These are phyloP conservation scores for Drosophila tripunctata DNA, from an alignment of 2,888 invertebrate genomes.

Conservation along the genomic window DNA sequence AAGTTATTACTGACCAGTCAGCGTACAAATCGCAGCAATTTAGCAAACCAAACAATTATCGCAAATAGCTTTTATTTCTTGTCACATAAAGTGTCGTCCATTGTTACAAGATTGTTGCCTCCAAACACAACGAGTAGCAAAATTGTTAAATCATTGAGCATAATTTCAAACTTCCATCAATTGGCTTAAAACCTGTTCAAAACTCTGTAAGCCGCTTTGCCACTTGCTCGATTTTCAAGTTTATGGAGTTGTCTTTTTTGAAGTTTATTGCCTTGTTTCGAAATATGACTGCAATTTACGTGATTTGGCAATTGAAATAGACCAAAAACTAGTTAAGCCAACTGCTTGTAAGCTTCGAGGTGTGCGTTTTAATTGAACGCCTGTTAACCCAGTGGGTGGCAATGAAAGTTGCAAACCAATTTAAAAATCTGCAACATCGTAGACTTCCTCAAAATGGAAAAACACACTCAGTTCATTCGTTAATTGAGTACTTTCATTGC, in stretches of 20 bases:
- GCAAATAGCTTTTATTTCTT: slow-evolving; percentile 52
- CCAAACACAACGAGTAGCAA: slow-evolving; percentile 32
- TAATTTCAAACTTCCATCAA: slow-evolving; percentile 59
- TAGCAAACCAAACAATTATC: slow-evolving; percentile 68
- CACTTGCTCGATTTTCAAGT: slow-evolving; percentile 64
- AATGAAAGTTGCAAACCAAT: slow-evolving; percentile 40
- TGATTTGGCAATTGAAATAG: slow-evolving; percentile 54
- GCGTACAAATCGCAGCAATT: slow-evolving; percentile 65
- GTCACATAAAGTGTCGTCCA: slow-evolving; percentile 55
- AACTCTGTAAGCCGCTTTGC: slow-evolving; percentile 44
- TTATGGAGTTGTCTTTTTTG: slow-evolving; percentile 41
- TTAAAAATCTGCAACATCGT: not conserved
- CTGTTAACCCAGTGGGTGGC: slow-evolving; percentile 39
- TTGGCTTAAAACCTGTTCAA: slow-evolving; percentile 48
- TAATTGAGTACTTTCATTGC: not conserved
- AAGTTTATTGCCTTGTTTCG: slow-evolving; percentile 57
- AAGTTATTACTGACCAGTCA: slow-evolving; percentile 55
- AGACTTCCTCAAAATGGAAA: not conserved
- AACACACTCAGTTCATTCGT: not conserved
- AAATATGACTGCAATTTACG: slow-evolving; percentile 67
- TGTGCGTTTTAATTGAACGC: slow-evolving; percentile 41
- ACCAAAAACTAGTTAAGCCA: slow-evolving; percentile 28
- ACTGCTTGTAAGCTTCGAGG: slow-evolving; percentile 17
- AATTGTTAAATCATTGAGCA: slow-evolving; percentile 77
- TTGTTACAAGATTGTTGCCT: slow-evolving; percentile 17